phyloP scores from a whole-genome alignment of 1,140 invertebrate species.

The Drepana arcuata region DNA sequence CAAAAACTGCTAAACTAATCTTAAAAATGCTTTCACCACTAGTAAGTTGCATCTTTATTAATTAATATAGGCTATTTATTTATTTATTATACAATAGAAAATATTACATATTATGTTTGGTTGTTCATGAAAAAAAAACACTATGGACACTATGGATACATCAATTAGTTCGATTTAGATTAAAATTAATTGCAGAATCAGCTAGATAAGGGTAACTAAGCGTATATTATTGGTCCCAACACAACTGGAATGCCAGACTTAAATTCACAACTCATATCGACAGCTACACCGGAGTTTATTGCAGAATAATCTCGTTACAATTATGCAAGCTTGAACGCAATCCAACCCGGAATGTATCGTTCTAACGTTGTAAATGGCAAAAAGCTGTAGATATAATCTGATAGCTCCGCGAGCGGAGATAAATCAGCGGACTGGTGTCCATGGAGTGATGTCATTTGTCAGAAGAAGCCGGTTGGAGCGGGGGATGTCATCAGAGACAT shows the following conservation, averaged over 20 bases:
- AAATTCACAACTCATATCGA: too few species aligned
- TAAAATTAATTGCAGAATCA: background rate
- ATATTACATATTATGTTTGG: too few species aligned
- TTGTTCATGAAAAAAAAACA: too few species aligned
- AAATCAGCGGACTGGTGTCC: conserved; percentile 9
- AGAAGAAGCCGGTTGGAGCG: conserved; percentile 1
- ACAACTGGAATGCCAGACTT: too few species aligned
- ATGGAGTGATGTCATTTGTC: conserved; percentile 19
- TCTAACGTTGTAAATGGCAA: conserved; percentile 11
- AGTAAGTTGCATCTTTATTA: too few species aligned
- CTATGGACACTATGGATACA: too few species aligned
- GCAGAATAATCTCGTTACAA: background rate
- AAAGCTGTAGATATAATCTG: conserved; percentile 16
- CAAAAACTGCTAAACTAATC: too few species aligned
- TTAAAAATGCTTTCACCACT: too few species aligned
- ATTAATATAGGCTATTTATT: too few species aligned
- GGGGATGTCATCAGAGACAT: background rate
- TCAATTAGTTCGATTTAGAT: background rate
- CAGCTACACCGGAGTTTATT: too few species aligned
- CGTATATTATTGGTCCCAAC: background rate
- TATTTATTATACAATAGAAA: too few species aligned
- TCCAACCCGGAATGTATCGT: conserved; percentile 12
- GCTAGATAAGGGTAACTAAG: background rate
- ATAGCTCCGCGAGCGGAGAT: conserved; percentile 17
- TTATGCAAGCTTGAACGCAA: background rate